phyloP scores from a whole-genome alignment of 2,797 vertebrate genomes.

The Diceros bicornis region DNA sequence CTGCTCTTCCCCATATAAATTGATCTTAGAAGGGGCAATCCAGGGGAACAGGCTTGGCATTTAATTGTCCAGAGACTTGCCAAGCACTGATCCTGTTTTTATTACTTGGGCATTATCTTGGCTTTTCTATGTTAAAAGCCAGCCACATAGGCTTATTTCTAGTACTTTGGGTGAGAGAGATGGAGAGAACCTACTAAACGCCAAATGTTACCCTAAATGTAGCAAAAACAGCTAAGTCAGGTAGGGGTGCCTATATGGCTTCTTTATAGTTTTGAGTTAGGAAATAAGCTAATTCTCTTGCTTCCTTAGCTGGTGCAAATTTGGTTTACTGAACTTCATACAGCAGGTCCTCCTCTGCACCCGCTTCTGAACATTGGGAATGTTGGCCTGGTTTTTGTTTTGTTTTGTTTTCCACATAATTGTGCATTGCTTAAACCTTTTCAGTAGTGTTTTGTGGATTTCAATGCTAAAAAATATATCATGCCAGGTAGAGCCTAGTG shows the following conservation, averaged over 20 bases:
- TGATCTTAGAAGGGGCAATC: not conserved
- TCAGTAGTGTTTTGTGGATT: slow-evolving; percentile 19
- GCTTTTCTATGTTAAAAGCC: slow-evolving; percentile 61
- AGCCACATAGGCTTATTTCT: slow-evolving; percentile 54
- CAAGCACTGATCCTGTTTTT: slow-evolving; percentile 70
- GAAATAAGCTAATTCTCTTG: not conserved
- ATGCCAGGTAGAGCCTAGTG: not conserved
- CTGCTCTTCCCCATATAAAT: slow-evolving; percentile 29
- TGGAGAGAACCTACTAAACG: slow-evolving; percentile 47
- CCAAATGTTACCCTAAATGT: not conserved
- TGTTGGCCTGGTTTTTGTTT: not conserved
- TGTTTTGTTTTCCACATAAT: not conserved
- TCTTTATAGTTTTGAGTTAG: not conserved
- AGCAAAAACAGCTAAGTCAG: not conserved
- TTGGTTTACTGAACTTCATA: not conserved
- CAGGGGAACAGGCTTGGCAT: not conserved
- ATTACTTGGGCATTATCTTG: slow-evolving; percentile 54
- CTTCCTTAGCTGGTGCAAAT: not conserved
- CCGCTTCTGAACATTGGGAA: not conserved
- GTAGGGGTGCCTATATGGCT: not conserved
- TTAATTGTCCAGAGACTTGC: slow-evolving; percentile 50
- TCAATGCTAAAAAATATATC: not conserved
- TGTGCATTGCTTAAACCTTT: not conserved
- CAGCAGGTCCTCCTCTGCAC: not conserved
- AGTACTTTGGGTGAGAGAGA: slow-evolving; percentile 28